These are phyloP conservation scores for Reinhardtius hippoglossoides DNA, from an alignment of 2,113 vertebrate genomes.

Conservation along the genomic window DNA sequence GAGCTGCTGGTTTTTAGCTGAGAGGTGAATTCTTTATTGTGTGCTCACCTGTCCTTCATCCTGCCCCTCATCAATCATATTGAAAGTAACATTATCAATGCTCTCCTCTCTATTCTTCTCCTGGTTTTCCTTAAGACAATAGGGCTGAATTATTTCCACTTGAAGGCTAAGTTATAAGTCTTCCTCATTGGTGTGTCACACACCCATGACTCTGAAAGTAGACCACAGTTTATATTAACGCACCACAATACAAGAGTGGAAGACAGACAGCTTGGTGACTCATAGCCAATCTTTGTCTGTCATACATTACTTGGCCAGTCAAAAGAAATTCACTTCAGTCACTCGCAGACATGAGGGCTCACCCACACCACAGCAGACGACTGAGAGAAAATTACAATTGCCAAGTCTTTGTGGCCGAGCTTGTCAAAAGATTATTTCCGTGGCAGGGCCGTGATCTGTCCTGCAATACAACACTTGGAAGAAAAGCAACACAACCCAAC, in stretches of 20 bases:
- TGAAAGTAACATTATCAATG: conserved; percentile 21
- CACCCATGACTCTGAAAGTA: conserved; percentile 21
- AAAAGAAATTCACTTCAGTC: conserved; percentile 32
- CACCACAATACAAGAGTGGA: background rate
- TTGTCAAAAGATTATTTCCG: too few relatives aligned
- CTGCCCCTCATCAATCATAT: conserved; percentile 43
- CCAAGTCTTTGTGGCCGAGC: background rate
- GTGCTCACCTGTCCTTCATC: conserved; percentile 22
- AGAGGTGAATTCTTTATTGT: conserved; percentile 28
- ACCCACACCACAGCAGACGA: conserved; percentile 14
- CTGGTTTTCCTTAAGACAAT: conserved; percentile 21
- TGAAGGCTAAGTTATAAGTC: conserved; percentile 8
- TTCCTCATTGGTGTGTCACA: background rate
- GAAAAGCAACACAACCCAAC: background rate
- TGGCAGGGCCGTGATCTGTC: background rate
- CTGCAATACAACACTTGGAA: background rate
- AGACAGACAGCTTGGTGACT: conserved; percentile 40
- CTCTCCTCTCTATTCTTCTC: background rate
- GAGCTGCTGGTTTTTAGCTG: conserved; percentile 47
- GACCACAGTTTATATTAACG: background rate
- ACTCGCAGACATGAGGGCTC: conserved; percentile 16
- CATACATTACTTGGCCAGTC: conserved; percentile 31
- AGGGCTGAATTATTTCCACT: conserved; percentile 24
- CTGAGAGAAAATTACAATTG: conserved; percentile 31
- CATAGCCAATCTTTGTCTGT: conserved; percentile 28